phyloP scores from a whole-genome alignment of 2,888 invertebrate genomes.

The Apodemia mormo region DNA sequence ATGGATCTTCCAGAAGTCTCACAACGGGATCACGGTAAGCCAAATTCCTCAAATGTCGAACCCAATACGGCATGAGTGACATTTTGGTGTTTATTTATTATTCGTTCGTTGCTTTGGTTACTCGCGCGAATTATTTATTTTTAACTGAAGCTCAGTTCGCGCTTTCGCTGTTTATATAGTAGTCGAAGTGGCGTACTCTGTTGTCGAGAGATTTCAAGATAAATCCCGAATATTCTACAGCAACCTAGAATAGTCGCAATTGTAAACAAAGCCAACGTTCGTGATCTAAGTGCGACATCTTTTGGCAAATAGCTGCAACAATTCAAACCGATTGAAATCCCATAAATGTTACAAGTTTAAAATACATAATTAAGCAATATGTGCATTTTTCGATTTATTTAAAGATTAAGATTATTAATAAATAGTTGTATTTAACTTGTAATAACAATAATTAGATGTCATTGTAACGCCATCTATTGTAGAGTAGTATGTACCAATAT shows the following conservation, averaged over 20 bases:
- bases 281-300: constrained; percentile 48
- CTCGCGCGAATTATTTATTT: constrained; percentile 43
- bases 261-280: not conserved
- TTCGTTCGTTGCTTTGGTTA: constrained; percentile 31
- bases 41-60: constrained; percentile 66
- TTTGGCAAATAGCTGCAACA: constrained; percentile 31
- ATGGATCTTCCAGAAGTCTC: constrained; percentile 62
- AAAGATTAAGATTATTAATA: not conserved
- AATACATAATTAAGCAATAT: not conserved
- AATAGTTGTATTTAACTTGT: not conserved
- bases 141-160: constrained; percentile 43
- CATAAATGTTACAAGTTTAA: not conserved
- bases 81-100: constrained; percentile 48
- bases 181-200: constrained; percentile 50
- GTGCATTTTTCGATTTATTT: not conserved
- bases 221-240: constrained; percentile 55
- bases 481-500: constrained; percentile 15
- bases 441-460: not conserved
- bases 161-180: constrained; percentile 54
- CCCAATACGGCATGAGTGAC: constrained; percentile 72
- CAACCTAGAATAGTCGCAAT: not conserved
- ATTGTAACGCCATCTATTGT: constrained; percentile 38
- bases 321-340: not conserved
- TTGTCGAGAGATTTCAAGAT: constrained; percentile 51
- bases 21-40: constrained; percentile 59